Percentiles rank a stretch among this genome's conserved stretches.
Evolutionary conservation across 2,888 invertebrate species (phyloP).

Genomic region (Ariolimax columbianus): DNA sequence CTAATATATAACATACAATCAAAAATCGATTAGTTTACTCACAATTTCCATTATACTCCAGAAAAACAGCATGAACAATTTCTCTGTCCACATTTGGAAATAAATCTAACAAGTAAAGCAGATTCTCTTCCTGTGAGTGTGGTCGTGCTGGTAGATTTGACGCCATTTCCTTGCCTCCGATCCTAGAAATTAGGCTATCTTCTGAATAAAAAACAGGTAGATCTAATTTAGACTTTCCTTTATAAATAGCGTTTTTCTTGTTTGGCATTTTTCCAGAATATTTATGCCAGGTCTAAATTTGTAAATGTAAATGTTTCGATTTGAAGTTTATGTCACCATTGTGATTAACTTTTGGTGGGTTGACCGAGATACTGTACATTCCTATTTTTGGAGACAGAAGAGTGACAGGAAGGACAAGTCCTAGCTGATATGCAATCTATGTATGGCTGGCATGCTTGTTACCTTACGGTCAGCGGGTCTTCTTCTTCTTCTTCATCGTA

Average conservation of each 20-base stretch:
- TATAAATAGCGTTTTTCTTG: slow-evolving; percentile 16
- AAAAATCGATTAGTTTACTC: neutral
- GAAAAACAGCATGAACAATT: slow-evolving; percentile 22
- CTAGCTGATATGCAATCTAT: no score
- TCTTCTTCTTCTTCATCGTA: no score
- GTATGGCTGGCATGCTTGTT: no score
- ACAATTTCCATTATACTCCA: slow-evolving; percentile 30
- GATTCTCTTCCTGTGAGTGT: neutral
- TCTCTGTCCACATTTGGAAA: slow-evolving; percentile 28
- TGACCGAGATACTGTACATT: no score
- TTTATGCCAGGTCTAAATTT: neutral
- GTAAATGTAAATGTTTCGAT: neutral
- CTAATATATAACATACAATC: neutral
- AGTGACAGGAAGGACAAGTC: no score
- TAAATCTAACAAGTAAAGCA: slow-evolving; percentile 18
- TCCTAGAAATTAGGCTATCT: neutral
- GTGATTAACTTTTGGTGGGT: neutral
- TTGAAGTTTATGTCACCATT: slow-evolving; percentile 1
- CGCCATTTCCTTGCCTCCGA: neutral
- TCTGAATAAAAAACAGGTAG: neutral
- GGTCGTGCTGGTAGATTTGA: neutral
- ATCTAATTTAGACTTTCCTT: neutral
- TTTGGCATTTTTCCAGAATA: slow-evolving; percentile 22
- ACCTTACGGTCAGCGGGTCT: no score
- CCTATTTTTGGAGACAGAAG: neutral